phyloP scores from a whole-genome alignment of 2,797 vertebrate species.

The Galago senegalensis region DNA sequence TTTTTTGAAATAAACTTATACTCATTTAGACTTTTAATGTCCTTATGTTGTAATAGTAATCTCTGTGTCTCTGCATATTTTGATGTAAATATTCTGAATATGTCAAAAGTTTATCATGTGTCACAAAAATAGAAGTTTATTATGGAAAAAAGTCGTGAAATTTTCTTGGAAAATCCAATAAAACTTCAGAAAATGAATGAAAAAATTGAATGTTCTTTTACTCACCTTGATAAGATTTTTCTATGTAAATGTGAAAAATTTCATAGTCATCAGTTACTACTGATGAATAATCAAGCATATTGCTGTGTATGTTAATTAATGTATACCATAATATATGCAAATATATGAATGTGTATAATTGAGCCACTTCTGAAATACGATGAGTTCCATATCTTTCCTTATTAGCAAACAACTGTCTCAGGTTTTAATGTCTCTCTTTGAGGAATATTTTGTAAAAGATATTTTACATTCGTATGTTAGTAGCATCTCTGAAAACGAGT shows the following conservation, averaged over 20 bases:
- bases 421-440: neutral
- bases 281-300: neutral
- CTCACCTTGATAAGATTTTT: neutral
- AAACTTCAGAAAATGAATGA: constrained; percentile 10
- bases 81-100: neutral
- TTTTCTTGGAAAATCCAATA: constrained; percentile 56
- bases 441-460: neutral
- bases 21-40: neutral
- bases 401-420: neutral
- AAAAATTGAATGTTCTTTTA: constrained; percentile 4
- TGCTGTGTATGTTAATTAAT: neutral
- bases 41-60: neutral
- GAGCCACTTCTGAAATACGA: neutral
- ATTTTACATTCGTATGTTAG: constrained; percentile 10
- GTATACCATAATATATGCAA: no score
- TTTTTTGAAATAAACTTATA: constrained; percentile 46
- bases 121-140: neutral
- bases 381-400: neutral
- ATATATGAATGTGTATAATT: neutral
- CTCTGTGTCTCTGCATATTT: constrained; percentile 5
- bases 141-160: neutral
- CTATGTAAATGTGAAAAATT: neutral
- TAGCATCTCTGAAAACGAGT: neutral
- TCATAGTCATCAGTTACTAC: neutral
- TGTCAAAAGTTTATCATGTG: neutral